Base-by-base conservation (phyloP, 2,888 invertebrate genomes). In the Drosophila parthenogenetica region DNA sequence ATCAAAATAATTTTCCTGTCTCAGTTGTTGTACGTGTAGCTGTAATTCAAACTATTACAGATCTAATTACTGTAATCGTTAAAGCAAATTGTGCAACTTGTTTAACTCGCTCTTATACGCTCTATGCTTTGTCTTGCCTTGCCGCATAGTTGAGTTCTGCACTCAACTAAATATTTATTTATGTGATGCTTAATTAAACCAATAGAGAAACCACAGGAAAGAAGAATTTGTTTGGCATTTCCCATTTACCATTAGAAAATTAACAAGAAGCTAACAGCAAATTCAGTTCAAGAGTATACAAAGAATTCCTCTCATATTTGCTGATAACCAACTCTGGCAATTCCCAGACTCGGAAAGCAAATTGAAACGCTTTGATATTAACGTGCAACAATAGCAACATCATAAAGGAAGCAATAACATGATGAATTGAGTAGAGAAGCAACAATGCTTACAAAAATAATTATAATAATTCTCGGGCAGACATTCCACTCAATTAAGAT, bases 401-500 rank as follows among this genome's bases (percentile, higher is more conserved):
- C 53, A 11, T 11, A 8, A 17, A 22, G 8, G 29, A 29, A 17
- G 25, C 35, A 25, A 29, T 13, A 42, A 40, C 19, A 14, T n/a
- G 2, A 14, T 10, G 1, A 32, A 7, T 8, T 1, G 8, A 25
- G 25, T 8, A 19, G 17, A 39, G 10, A 22, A 53, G 14, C 22
- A 40, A 42, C 22, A 59, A 60, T 53, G 62, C 57, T 43, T 43
- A 45, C 35, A 59, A 66, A 57, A 58, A 64, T 77, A 73, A 73
- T 73, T 54, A 68, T 63, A 42, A 63, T 63, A 68, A 54, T 57
- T 73, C 67, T 14, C 22, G 45, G 35, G 19, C 51, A 63, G 55
- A 43, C 62, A 77, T 64, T 75, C 45, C 55, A 73, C 53, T 68
- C 63, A 77, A 75, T 77, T 77, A 77, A 45, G 67, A 32, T 35